Evolutionary conservation across 2,797 vertebrate species (phyloP), one percentile per base, ranked within the genome.

Genomic region (Prunella strophiata): DNA sequence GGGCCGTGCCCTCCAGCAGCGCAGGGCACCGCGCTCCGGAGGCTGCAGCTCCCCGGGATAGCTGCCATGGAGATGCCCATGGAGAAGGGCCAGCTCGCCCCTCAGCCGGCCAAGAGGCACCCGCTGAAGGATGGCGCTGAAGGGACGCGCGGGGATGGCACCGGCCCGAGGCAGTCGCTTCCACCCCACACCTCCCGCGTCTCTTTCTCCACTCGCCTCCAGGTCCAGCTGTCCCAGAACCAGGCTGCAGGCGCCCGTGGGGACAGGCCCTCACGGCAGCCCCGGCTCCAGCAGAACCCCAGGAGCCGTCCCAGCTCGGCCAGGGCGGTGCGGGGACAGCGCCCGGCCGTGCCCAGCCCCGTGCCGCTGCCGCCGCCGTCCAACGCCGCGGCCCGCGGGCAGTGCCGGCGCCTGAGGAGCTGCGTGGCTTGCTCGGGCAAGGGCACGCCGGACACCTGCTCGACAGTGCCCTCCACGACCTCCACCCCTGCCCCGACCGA

Each of bases 391-490:
- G 82, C 82, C 71, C 82, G 71, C 32, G 55, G 66, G 27, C 82
- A 51, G 38, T 43, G 22, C 52, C 81, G 71, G 2, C 71, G 71
- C 43, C 45, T 32, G 9, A 21, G 81, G 52, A 75, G 52, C 81
- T 85, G 81, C 71, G 61, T 6, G 43, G 81, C 71, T 2, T 85
- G 81, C 18, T 85, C 61, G 52, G 61, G 52, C 81, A 50, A 36
- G 9, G 11, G 3, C 26, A n/a, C 36, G 3, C 52, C 61, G 9
- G 52, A 58, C 17, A 66, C 1, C 14, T 1, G 18, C 11, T 6
- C 22, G 11, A 27, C 51, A 4, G 21, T 10, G 70, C 13, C 36
- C 51, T 30, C 34, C 70, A 48, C 42, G 4, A 8, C 59, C 4
- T 12, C 59, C 10, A 48, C 30, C 8, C 68, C 80, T 2, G 51